phyloP scores from a whole-genome alignment of 2,797 vertebrate species.

The Lutra lutra region DNA sequence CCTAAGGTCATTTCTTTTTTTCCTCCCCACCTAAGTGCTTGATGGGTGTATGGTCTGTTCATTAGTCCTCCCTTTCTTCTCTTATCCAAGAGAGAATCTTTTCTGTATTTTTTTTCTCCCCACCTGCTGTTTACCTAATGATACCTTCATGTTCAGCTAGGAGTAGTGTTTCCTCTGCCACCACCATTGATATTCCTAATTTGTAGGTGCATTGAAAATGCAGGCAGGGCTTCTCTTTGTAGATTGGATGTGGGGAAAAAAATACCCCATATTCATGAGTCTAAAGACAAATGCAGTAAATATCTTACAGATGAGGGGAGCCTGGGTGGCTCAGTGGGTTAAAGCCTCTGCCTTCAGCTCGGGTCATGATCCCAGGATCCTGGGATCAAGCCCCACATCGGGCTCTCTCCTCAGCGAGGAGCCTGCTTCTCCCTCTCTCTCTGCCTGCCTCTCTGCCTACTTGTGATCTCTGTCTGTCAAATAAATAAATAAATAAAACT shows the following conservation, averaged over 20 bases:
- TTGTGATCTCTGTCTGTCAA: no score
- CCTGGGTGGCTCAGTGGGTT: no score
- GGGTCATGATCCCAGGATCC: no score
- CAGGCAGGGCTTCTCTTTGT: background rate
- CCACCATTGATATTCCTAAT: accelerated
- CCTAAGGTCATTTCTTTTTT: background rate
- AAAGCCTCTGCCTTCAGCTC: no score
- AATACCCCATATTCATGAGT: background rate
- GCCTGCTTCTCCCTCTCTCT: no score
- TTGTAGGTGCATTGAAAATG: background rate
- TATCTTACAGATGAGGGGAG: background rate
- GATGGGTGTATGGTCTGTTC: background rate
- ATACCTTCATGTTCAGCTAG: background rate
- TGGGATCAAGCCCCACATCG: no score
- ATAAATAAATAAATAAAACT: no score
- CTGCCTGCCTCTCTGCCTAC: no score
- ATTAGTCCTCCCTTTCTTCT: background rate
- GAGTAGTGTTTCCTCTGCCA: background rate
- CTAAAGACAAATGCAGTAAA: background rate
- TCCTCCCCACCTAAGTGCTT: background rate
- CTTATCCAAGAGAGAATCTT: background rate
- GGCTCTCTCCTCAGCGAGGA: no score
- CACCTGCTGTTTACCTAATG: background rate
- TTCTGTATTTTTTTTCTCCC: background rate
- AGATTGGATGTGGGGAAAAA: background rate